Percentiles rank a stretch among this genome's conserved stretches.
phyloP scores from a whole-genome alignment of 2,797 vertebrate species.

The Takifugu rubripes region DNA sequence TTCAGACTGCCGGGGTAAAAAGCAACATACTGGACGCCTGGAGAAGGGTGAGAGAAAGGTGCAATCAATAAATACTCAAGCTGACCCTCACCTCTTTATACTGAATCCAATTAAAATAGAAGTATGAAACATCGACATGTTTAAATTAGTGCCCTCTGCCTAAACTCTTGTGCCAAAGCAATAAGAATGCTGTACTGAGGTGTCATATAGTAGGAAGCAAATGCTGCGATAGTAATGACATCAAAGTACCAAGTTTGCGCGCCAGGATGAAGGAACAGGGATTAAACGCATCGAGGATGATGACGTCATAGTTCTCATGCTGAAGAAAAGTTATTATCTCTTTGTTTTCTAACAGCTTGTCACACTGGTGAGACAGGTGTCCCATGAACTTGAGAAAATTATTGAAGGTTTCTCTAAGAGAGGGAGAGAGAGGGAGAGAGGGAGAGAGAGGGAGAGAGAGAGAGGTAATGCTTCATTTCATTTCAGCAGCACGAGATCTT shows the following conservation, averaged over 20 bases:
- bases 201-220: neutral
- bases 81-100: neutral
- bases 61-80: neutral
- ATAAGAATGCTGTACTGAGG: neutral
- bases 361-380: conserved; percentile 65
- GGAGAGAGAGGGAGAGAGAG: neutral
- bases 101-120: neutral
- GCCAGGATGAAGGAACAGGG: conserved; percentile 68
- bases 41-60: conserved; percentile 10
- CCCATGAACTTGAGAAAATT: conserved; percentile 46
- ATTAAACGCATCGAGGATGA: conserved; percentile 64
- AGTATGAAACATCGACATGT: neutral
- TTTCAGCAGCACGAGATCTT: no score
- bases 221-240: neutral
- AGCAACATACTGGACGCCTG: conserved; percentile 54
- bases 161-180: neutral
- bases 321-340: conserved; percentile 58
- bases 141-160: neutral
- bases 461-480: neutral
- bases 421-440: conserved; percentile 17
- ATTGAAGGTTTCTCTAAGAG: conserved; percentile 46
- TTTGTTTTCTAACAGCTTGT: conserved; percentile 49
- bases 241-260: conserved; percentile 58
- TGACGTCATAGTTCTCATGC: conserved; percentile 55
- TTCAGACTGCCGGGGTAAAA: conserved; percentile 47